phyloP scores from a whole-genome alignment of 2,113 vertebrate genomes.

The Orycteropus afer region DNA sequence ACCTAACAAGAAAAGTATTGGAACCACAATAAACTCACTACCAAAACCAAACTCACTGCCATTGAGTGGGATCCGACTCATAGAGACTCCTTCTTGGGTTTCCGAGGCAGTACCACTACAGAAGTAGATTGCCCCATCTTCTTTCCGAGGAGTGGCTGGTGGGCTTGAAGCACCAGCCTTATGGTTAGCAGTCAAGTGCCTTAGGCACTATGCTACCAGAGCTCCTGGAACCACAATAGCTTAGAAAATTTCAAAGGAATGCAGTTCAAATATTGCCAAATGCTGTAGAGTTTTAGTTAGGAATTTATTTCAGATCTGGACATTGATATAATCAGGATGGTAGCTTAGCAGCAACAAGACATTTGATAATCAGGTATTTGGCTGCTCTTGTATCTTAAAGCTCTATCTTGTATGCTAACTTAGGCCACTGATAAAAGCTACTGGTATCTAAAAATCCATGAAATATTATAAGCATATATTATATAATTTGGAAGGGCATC shows the following conservation, averaged over 20 bases:
- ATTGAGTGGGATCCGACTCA: too few relatives aligned
- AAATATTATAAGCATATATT: neutral
- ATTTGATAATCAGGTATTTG: neutral
- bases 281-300: neutral
- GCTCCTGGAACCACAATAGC: too few relatives aligned
- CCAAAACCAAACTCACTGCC: too few relatives aligned
- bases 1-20: neutral
- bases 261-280: neutral
- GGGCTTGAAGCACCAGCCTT: too few relatives aligned
- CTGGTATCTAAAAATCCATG: neutral
- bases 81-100: too few relatives aligned
- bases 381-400: constrained; percentile 11
- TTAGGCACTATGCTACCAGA: too few relatives aligned
- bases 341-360: neutral
- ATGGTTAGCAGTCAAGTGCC: too few relatives aligned
- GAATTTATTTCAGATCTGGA: constrained; percentile 2
- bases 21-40: too few relatives aligned
- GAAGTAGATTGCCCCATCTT: too few relatives aligned
- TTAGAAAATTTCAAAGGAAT: neutral
- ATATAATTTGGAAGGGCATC: neutral
- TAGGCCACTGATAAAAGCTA: constrained; percentile 25
- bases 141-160: too few relatives aligned
- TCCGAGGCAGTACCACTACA: too few relatives aligned
- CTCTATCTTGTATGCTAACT: neutral
- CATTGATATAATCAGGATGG: neutral